Base-by-base conservation (phyloP, 2,113 vertebrate species). In the Ammodytes marinus region DNA sequence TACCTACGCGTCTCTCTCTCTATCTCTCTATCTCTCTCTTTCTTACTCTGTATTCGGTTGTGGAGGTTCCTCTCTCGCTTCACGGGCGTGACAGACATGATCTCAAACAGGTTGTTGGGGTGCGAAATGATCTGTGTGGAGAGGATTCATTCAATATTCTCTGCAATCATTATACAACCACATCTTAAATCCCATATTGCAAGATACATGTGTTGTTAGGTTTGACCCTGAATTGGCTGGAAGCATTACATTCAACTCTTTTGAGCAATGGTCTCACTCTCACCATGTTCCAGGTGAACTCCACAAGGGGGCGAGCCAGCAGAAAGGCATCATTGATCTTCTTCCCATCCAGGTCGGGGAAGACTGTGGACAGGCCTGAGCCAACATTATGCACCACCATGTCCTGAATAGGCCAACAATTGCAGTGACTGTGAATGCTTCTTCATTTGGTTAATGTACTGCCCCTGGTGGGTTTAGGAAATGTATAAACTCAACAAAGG, bases 231-330 rank as follows among this genome's bases (percentile, higher is more conserved):
- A 54, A 53, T 0, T 27, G 27, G 7, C 37, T 1, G 19, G 46
- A 47, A 57, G 35, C 1, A 12, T 37, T 45, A 1, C 6, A 72
- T n/a, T 6, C 6, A 9, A 50, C 19, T 5, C 5, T 10, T n/a
- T n/a, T n/a, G n/a, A n/a, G n/a, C n/a, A n/a, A n/a, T n/a, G n/a
- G n/a, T n/a, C n/a, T n/a, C n/a, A n/a, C n/a, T 27, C 80, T 83
- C 11, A 94, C 94, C 91, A 94, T 95, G 90, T 94, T 95, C 95
- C 95, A 95, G 39, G 93, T 94, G 68, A 96, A 95, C 91, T 95
- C 95, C 89, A 95, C 95, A 6, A 96, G 91, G 69, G 95, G 94
- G 46, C 92, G 91, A 70, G 94, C 95, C 50, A 95, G 83, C 74
- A 95, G 61, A 67, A 95, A 95, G 43, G 95, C 93, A 8, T 95